Base-by-base conservation (phyloP, 1,140 invertebrate species). In the Elymnias hypermnestra region DNA sequence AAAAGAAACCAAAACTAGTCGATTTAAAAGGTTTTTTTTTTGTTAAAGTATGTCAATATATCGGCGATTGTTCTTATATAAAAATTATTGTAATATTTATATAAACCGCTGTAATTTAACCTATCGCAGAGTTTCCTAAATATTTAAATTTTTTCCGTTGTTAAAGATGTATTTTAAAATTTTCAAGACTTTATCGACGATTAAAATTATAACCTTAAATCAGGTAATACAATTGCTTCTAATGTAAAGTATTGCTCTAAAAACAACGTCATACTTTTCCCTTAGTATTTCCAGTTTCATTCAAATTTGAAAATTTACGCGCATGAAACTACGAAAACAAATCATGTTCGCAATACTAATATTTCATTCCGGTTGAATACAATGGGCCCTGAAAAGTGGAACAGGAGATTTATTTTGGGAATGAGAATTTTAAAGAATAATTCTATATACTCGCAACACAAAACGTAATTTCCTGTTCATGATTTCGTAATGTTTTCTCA, bases 341-440 rank as follows among this genome's bases (percentile, higher is more conserved):
- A 29, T 29, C 26, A 29, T 29, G 26, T 13, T 29, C 26, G 26
- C 26, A 29, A 29, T 29, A 13, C 26, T 29, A 29, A 29, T 29
- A 29, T 29, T 29, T 29, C 26, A 29, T 13, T 29, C 10, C 26
- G 9, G 10, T 13, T 3, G 26, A 29, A 29, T 12, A 29, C 10
- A 29, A 12, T 13, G 26, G 26, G 3, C 26, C 4, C 26, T 13
- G 26, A 12, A 12, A 29, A 29, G 26, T n/a, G n/a, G n/a, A n/a
- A n/a, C n/a, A n/a, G n/a, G n/a, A 12, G 26, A 29, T 29, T 7
- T 29, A 29, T 13, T 29, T 29, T 29, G 26, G 23, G 10, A 29
- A 29, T 29, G 26, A 29, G 10, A 12, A 12, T 6, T 29, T 29
- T 9, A 26, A 26, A 26, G 23, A 26, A 26, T 26, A 9, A 7